Percentiles rank a stretch among this genome's conserved stretches.
phyloP scores from a whole-genome alignment of 2,797 vertebrate genomes.

The Morus bassanus region DNA sequence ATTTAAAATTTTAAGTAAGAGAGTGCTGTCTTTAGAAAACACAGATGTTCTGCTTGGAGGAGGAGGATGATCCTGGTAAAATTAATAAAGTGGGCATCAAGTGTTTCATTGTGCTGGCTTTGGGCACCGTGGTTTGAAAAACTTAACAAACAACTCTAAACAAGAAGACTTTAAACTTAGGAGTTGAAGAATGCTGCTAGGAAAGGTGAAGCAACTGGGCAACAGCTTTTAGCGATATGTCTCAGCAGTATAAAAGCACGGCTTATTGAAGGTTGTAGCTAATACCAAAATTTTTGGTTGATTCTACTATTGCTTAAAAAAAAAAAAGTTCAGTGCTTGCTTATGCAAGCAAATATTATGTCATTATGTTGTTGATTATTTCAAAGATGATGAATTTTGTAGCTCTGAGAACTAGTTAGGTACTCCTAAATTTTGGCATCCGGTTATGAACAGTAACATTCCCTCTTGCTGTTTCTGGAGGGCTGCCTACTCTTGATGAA shows the following conservation, averaged over 20 bases:
- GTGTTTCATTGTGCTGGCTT: background rate
- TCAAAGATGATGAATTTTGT: background rate
- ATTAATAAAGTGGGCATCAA: background rate
- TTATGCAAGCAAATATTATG: background rate
- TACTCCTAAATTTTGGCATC: background rate
- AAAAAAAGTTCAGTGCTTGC: background rate
- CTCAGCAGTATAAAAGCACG: background rate
- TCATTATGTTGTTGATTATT: background rate
- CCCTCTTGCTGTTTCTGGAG: background rate
- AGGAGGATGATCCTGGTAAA: background rate
- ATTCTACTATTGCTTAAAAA: background rate
- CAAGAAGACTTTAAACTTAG: background rate
- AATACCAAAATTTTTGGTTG: background rate
- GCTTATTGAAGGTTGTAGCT: background rate
- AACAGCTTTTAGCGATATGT: background rate
- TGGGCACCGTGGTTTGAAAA: background rate
- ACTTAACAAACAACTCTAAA: background rate
- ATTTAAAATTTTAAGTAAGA: background rate
- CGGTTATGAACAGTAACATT: background rate
- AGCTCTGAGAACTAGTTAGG: background rate
- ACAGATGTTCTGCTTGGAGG: conserved; percentile 17
- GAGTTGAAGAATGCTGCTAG: background rate
- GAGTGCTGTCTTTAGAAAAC: background rate
- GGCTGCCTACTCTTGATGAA: background rate
- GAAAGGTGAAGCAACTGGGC: background rate